Evolutionary conservation across 2,113 vertebrate species (phyloP).

Genomic region (Vireo altiloquus): DNA sequence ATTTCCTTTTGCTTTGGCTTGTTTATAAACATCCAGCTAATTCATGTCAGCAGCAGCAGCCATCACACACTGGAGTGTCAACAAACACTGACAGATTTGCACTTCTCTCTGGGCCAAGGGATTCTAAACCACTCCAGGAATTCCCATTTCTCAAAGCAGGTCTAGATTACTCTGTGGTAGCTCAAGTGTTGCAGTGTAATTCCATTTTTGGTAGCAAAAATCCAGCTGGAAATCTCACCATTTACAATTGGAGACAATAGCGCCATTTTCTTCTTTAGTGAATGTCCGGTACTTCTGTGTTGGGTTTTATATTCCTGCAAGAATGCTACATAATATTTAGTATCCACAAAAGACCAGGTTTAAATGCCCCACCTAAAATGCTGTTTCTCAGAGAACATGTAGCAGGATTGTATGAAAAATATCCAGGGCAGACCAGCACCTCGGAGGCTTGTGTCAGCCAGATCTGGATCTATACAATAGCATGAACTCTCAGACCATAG

Average conservation of each 20-base stretch:
- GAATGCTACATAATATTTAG: background rate
- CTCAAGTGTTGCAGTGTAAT: background rate
- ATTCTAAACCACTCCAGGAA: background rate
- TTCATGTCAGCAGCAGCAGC: background rate
- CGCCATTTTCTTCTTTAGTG: background rate
- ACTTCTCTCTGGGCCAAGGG: background rate
- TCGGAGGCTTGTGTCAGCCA: background rate
- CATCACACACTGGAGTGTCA: background rate
- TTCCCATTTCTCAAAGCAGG: background rate
- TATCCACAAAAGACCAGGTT: background rate
- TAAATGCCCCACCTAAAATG: background rate
- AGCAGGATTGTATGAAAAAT: background rate
- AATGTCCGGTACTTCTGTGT: background rate
- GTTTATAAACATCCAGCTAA: background rate
- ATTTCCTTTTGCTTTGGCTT: background rate
- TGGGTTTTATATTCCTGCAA: background rate
- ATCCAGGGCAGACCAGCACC: background rate
- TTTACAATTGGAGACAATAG: background rate
- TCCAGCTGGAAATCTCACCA: background rate
- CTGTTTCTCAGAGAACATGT: background rate
- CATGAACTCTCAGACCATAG: background rate
- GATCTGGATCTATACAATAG: background rate
- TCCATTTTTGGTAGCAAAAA: background rate
- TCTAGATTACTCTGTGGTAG: background rate
- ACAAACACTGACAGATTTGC: background rate